Evolutionary conservation across 1,140 invertebrate species (phyloP), one percentile per base, ranked within the genome.

Genomic region (Ephestia elutella): DNA sequence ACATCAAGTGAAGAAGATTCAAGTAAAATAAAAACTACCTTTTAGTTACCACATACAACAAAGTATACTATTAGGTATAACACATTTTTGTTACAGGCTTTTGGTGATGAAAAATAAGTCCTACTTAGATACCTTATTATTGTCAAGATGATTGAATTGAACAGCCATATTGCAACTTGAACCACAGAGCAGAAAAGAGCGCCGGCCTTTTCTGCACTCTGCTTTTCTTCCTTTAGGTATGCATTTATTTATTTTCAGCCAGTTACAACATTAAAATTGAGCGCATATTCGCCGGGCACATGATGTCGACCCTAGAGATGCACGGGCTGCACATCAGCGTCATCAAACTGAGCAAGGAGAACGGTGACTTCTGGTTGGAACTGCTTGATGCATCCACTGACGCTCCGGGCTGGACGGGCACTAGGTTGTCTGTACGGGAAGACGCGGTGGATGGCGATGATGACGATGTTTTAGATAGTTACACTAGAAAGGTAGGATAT

Each of bases 241-340:
- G 21, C 21, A 25, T 25, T 25, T 25, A 25, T n/a, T 63, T 55
- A 50, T 10, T 72, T 79, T 59, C 69, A 93, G 92, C 81, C 63
- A 78, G 70, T n/a, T 87, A 88, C 68, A 80, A 89, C 4, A 89
- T 95, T 2, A 76, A 69, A 28, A 84, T 93, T 2, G 80, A 91
- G 59, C 88, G 95, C 55, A 86, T 93, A 5, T 96, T 93, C 78
- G 90, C 90, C 48, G 95, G 95, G 0, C 85, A 91, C 50, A 87
- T 95, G 49, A 94, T 96, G 90, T 95, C 95, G 2, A 96, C 95
- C 0, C 86, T 96, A 53, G 93, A 96, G 66, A 96, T 95, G 91
- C 90, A 92, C 56, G 96, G 96, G 0, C 85, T 96, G 55, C 95
- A 95, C 63, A 89, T 97, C 18, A 93, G 93, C 20, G 54, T 96